Conservation (phyloP, 2,888 invertebrate species). For the Calephelis perditalis region DNA sequence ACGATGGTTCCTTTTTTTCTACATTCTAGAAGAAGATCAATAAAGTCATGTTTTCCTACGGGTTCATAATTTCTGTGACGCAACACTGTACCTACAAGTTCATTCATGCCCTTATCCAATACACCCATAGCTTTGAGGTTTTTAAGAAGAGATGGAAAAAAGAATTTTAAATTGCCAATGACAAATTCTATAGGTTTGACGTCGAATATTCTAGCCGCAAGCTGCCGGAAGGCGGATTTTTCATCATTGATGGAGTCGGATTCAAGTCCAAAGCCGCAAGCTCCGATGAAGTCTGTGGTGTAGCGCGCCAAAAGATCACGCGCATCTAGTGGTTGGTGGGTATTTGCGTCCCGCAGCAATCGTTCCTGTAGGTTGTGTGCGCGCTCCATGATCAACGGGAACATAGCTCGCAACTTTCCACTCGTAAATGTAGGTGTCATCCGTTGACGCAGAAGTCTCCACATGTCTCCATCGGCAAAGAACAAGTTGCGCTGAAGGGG, state of each 20-base stretch:
- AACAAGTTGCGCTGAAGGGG: constrained; percentile 50
- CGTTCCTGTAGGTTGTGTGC: constrained; percentile 44
- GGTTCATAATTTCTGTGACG: constrained; percentile 39
- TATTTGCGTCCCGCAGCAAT: constrained; percentile 32
- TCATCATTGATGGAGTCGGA: constrained; percentile 48
- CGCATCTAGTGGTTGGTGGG: constrained; percentile 39
- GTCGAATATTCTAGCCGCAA: constrained; percentile 43
- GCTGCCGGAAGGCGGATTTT: constrained; percentile 45
- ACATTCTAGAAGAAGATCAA: constrained; percentile 35
- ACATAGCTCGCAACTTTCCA: constrained; percentile 52
- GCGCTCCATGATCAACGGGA: constrained; percentile 50
- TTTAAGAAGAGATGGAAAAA: constrained; percentile 44
- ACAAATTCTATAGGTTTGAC: constrained; percentile 33
- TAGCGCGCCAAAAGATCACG: constrained; percentile 46
- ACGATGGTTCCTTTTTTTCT: constrained; percentile 31
- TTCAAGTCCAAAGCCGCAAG: too few species aligned
- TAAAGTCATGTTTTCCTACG: constrained; percentile 29
- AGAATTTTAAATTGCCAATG: not conserved
- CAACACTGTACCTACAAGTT: constrained; percentile 43
- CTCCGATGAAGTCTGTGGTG: too few species aligned
- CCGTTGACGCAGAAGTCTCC: constrained; percentile 52
- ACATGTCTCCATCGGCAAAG: constrained; percentile 50
- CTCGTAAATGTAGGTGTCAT: constrained; percentile 28
- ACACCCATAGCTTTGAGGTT: constrained; percentile 38
- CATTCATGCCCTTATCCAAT: constrained; percentile 42